Conservation (phyloP, 2,888 invertebrate genomes). For the Oegoconia quadripuncta region DNA sequence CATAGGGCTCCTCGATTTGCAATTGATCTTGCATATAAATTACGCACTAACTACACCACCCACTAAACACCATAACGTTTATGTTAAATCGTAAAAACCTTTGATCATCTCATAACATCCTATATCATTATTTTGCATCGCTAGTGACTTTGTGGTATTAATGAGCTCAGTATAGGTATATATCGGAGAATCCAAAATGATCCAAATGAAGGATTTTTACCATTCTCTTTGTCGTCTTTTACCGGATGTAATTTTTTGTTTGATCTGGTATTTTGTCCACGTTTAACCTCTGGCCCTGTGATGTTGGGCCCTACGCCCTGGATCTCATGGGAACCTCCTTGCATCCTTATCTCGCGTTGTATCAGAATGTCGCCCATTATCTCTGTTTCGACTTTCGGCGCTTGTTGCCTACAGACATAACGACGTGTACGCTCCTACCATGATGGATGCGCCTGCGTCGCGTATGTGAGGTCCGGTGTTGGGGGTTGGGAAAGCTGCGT, state of each 20-base stretch:
- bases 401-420: conserved; percentile 64
- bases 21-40: conserved; percentile 37
- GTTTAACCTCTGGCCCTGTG: conserved; percentile 59
- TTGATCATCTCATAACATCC: conserved; percentile 33
- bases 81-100: conserved; percentile 29
- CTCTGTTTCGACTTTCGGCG: conserved; percentile 68
- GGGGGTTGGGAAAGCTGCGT: conserved; percentile 18
- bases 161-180: no score
- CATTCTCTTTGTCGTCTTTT: conserved; percentile 10
- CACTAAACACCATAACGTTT: conserved; percentile 23
- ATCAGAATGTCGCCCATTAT: conserved; percentile 76
- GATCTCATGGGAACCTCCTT: conserved; percentile 70
- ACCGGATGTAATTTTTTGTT: conserved; percentile 37
- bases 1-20: conserved; percentile 20
- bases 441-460: conserved; percentile 65
- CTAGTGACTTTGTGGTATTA: conserved; percentile 39
- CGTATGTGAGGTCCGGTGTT: conserved; percentile 28
- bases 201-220: conserved; percentile 5
- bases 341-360: conserved; percentile 67
- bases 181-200: no score
- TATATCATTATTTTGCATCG: conserved; percentile 37
- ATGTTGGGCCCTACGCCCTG: conserved; percentile 44
- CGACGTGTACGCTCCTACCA: conserved; percentile 61
- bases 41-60: conserved; percentile 27
- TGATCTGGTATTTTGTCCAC: conserved; percentile 46